Base-by-base conservation (phyloP, 2,797 vertebrate species). In the Arnoldichthys spilopterus region DNA sequence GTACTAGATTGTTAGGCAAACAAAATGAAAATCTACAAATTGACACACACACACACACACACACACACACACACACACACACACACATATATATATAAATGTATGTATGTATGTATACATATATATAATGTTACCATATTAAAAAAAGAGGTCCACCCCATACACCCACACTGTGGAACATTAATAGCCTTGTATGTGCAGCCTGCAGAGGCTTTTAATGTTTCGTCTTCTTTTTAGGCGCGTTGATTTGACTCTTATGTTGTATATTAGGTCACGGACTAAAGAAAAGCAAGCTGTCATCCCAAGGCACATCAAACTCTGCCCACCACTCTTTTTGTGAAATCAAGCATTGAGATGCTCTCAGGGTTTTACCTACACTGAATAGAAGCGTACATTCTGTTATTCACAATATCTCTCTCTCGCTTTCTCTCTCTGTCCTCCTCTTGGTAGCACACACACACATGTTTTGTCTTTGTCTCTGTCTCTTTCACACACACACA, bases 261-360 rank as follows among this genome's bases (percentile, higher is more conserved):
- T 72, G 77, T 81, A 81, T 84, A 78, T 84, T 82, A 78, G 79
- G 71, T 78, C 75, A 75, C 24, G 72, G 51, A 68, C 43, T 32
- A 43, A 26, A 63, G 61, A 74, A 78, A 86, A 83, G 63, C 72
- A 69, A 78, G 68, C 73, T 81, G 75, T 74, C 76, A 74, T 68
- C 58, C 78, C 6, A 62, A 81, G 72, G 71, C 63, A 70, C 80
- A 59, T 76, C 80, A 80, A 61, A 70, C 58, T 53, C 49, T 26
- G 9, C 43, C 22, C 62, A 76, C 37, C 34, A 66, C 54, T 69
- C 67, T 74, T 53, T 45, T 32, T 32, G 74, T 67, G 56, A 79
- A 82, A 51, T 81, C 82, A 74, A 62, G 78, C 78, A 80, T 82
- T 66, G 34, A 82, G 58, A 82, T 56, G 34, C 34, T 76, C 59